These are phyloP conservation scores for Probosciger aterrimus DNA, from an alignment of 2,113 vertebrate genomes.

Conservation along the genomic window DNA sequence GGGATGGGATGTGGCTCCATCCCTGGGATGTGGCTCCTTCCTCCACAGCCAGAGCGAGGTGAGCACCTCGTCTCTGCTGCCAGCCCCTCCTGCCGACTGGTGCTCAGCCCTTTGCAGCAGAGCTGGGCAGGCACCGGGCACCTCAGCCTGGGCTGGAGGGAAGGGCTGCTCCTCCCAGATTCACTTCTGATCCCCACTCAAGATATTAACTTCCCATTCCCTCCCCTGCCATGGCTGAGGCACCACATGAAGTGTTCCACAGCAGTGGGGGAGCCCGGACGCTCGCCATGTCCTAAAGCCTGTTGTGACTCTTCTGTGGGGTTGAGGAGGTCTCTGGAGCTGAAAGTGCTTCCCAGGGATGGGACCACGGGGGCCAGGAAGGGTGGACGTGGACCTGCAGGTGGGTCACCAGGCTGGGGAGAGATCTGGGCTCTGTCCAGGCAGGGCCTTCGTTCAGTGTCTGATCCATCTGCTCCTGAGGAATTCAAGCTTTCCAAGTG, in stretches of 20 bases:
- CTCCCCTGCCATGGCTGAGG: background rate
- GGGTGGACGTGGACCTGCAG: fast-evolving
- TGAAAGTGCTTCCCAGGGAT: background rate
- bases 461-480: fast-evolving
- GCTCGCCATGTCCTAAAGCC: fast-evolving
- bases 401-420: background rate
- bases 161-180: background rate
- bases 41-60: background rate
- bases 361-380: fast-evolving
- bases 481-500: background rate
- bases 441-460: background rate
- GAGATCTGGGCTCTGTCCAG: background rate
- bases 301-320: background rate
- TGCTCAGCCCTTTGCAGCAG: background rate
- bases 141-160: background rate
- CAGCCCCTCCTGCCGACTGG: background rate
- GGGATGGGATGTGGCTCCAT: fast-evolving
- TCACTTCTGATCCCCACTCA: background rate
- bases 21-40: fast-evolving
- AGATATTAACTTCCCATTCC: background rate
- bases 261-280: fast-evolving
- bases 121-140: background rate
- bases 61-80: background rate
- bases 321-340: background rate
- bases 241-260: fast-evolving